phyloP scores from a whole-genome alignment of 2,888 invertebrate species.

The Synanthedon andrenaeformis region DNA sequence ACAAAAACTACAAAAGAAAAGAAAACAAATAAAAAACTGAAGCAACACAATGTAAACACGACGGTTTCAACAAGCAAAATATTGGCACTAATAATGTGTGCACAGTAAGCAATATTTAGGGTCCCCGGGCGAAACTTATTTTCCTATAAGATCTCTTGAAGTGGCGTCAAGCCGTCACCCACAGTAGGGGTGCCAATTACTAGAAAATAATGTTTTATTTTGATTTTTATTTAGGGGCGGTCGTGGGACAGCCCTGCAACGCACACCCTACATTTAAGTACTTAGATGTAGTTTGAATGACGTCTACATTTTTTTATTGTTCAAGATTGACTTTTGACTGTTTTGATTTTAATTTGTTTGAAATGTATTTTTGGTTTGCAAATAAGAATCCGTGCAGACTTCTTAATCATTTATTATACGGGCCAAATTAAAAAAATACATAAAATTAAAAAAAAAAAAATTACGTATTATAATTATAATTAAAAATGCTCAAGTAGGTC shows the following conservation, averaged over 20 bases:
- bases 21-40: no score
- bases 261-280: conserved; percentile 59
- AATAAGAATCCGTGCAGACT: no score
- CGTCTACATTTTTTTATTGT: conserved; percentile 51
- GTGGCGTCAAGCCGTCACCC: conserved; percentile 54
- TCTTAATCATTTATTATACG: no score
- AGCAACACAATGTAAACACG: no score
- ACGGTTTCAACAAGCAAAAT: conserved; percentile 34
- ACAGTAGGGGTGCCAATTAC: conserved; percentile 67
- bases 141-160: conserved; percentile 64
- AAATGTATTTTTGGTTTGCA: no score
- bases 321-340: conserved; percentile 43
- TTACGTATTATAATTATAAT: no score
- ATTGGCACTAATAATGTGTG: conserved; percentile 51
- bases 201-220: conserved; percentile 63
- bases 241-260: conserved; percentile 65
- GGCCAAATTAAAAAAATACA: no score
- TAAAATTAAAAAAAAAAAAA: no score
- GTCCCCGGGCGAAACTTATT: conserved; percentile 39
- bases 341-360: conserved; percentile 23
- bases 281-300: conserved; percentile 52
- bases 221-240: conserved; percentile 67
- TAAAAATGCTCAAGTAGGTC: no score
- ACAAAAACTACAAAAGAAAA: not conserved
- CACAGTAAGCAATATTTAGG: conserved; percentile 31